Conservation (phyloP, 2,888 invertebrate genomes). For the Melieria omissa region DNA sequence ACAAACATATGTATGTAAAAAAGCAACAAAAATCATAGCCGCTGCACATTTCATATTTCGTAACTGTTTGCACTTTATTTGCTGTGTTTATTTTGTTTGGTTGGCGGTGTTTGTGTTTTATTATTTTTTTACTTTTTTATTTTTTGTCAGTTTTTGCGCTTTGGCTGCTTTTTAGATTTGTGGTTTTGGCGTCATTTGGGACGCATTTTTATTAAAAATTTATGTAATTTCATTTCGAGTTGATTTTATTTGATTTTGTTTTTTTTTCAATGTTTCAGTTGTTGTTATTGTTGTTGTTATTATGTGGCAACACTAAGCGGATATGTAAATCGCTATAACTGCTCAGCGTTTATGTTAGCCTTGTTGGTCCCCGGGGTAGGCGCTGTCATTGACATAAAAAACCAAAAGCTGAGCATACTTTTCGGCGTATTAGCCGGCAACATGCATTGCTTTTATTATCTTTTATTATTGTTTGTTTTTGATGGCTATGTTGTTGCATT, state of each 20-base stretch:
- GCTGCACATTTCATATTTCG: no score
- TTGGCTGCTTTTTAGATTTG: slow-evolving; percentile 41
- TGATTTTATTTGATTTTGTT: slow-evolving; percentile 13
- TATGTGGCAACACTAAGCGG: neutral
- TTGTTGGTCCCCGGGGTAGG: neutral
- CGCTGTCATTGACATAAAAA: no score
- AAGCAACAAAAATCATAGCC: no score
- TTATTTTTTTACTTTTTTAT: neutral
- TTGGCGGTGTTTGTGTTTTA: neutral
- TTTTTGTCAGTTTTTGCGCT: slow-evolving; percentile 9
- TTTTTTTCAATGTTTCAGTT: neutral
- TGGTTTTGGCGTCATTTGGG: slow-evolving; percentile 43
- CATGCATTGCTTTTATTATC: neutral
- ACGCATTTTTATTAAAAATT: slow-evolving; percentile 55
- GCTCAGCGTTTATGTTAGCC: slow-evolving; percentile 3
- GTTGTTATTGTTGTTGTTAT: neutral
- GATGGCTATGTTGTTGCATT: neutral
- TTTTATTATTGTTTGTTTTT: neutral
- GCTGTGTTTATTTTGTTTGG: no score
- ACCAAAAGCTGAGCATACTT: slow-evolving; percentile 7
- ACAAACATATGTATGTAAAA: no score
- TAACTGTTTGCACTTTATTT: neutral
- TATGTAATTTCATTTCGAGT: slow-evolving; percentile 52
- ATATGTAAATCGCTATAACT: slow-evolving; percentile 10
- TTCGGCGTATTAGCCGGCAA: slow-evolving; percentile 6